phyloP scores from a whole-genome alignment of 2,888 invertebrate genomes.

The Tenthredo notha region DNA sequence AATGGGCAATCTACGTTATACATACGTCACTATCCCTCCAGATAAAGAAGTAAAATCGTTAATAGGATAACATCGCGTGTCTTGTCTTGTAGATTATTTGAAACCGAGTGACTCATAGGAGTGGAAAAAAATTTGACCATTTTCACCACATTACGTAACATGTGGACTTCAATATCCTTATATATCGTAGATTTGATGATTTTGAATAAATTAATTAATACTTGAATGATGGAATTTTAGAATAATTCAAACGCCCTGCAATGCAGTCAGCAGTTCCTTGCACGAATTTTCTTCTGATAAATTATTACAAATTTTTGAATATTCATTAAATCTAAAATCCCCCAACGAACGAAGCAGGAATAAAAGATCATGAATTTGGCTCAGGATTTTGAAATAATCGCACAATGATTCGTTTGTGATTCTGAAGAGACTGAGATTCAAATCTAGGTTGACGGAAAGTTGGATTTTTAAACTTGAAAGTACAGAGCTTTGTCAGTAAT shows the following conservation, averaged over 20 bases:
- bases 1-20: background rate
- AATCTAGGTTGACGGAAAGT: too few species aligned
- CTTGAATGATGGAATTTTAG: background rate
- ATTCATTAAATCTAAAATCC: background rate
- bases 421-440: background rate
- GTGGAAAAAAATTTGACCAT: background rate
- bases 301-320: background rate
- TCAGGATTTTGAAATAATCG: background rate
- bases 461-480: background rate
- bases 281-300: background rate
- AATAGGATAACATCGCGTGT: constrained; percentile 15
- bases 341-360: background rate
- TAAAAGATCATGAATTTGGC: background rate
- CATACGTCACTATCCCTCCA: background rate
- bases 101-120: background rate
- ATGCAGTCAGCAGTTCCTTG: background rate
- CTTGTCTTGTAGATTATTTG: background rate
- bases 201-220: background rate
- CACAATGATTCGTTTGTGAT: background rate
- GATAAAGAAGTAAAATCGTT: background rate
- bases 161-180: background rate
- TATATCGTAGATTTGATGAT: background rate
- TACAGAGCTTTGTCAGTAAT: background rate
- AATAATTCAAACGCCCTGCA: background rate
- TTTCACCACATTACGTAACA: background rate